Percentiles rank a stretch among this genome's conserved stretches.
phyloP scores from a whole-genome alignment of 2,113 vertebrate genomes.

The Gallinago undulata region DNA sequence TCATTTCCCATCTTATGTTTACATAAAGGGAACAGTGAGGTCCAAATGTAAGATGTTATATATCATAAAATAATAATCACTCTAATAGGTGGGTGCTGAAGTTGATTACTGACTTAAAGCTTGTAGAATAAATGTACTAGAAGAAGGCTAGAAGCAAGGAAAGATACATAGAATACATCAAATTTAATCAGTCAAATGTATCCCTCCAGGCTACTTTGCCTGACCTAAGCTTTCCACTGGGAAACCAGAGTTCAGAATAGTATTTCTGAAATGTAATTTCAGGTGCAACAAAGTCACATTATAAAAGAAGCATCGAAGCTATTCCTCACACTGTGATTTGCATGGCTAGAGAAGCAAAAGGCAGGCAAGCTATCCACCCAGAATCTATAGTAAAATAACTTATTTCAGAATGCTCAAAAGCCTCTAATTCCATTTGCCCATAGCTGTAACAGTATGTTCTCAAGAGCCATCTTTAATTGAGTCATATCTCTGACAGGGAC shows the following conservation, averaged over 20 bases:
- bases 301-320: constrained; percentile 14
- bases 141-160: constrained; percentile 5
- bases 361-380: not conserved
- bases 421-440: not conserved
- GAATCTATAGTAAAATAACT: not conserved
- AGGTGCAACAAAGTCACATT: constrained; percentile 38
- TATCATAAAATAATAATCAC: constrained; percentile 63
- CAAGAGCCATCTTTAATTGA: not conserved
- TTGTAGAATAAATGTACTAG: constrained; percentile 29
- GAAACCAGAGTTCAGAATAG: constrained; percentile 16
- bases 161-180: constrained; percentile 47
- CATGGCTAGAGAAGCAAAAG: not conserved
- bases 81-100: constrained; percentile 48
- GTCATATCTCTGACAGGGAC: not conserved
- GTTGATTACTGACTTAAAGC: constrained; percentile 42
- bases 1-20: constrained; percentile 31
- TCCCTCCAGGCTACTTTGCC: constrained; percentile 41
- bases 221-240: constrained; percentile 38
- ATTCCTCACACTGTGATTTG: constrained; percentile 10
- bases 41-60: not conserved
- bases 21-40: constrained; percentile 15
- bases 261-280: constrained; percentile 51
- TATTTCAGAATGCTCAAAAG: not conserved
- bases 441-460: not conserved
- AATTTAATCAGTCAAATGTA: constrained; percentile 58